Conservation (phyloP, 2,113 vertebrate species). For the Misgurnus anguillicaudatus region DNA sequence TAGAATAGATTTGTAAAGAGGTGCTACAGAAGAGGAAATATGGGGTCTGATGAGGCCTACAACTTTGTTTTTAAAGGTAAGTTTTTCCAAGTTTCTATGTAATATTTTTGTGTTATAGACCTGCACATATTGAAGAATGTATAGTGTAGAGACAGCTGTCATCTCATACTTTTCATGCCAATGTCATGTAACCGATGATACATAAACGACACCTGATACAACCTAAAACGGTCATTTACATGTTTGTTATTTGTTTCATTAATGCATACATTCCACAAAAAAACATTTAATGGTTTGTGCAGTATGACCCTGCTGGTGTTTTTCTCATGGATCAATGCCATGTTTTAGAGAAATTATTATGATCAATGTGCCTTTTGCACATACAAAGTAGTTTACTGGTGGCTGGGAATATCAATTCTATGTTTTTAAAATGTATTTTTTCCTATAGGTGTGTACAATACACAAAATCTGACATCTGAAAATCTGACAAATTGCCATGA, state of each 20-base stretch:
- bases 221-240: background rate
- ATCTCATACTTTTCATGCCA: background rate
- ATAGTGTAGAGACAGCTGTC: background rate
- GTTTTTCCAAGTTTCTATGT: slow-evolving; percentile 42
- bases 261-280: background rate
- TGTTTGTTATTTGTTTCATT: background rate
- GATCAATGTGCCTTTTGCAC: background rate
- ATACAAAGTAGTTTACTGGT: background rate
- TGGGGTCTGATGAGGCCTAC: slow-evolving; percentile 87
- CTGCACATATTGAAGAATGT: background rate
- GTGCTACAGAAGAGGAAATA: slow-evolving; percentile 63
- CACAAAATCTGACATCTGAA: slow-evolving; percentile 44
- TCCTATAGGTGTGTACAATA: slow-evolving; percentile 19
- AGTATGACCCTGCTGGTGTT: background rate
- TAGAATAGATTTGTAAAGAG: slow-evolving; percentile 38
- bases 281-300: background rate
- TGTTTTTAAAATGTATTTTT: background rate
- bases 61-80: slow-evolving; percentile 98
- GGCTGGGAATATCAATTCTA: no score
- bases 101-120: background rate
- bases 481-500: slow-evolving; percentile 43
- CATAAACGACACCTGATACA: background rate
- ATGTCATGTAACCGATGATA: background rate
- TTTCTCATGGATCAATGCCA: background rate
- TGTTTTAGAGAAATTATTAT: background rate